phyloP scores from a whole-genome alignment of 2,888 invertebrate genomes.

The Tachina grossa region DNA sequence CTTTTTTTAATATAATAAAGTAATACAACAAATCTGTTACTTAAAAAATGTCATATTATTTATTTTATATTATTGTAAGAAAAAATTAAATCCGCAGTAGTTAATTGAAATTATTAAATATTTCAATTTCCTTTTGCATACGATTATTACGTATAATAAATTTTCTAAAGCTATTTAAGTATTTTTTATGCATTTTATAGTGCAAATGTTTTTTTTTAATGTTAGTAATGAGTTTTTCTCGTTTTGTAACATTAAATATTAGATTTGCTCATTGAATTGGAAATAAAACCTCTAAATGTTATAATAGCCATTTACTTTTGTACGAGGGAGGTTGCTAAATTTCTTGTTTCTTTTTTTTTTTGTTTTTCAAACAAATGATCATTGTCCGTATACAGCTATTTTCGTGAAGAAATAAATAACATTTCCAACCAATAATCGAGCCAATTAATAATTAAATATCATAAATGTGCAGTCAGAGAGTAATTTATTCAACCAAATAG shows the following conservation, averaged over 20 bases:
- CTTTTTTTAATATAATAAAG: conserved; percentile 19
- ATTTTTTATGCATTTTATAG: conserved; percentile 24
- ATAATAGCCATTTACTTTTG: conserved; percentile 45
- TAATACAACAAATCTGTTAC: background rate
- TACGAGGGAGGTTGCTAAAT: background rate
- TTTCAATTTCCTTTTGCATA: conserved; percentile 60
- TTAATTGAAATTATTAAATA: conserved; percentile 56
- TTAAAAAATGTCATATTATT: conserved; percentile 46
- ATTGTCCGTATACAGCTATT: too few relatives aligned
- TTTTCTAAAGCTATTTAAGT: conserved; percentile 36
- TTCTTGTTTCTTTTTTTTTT: background rate
- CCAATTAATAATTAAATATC: too few relatives aligned
- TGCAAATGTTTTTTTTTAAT: background rate
- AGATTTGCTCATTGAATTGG: conserved; percentile 63
- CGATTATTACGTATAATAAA: conserved; percentile 49
- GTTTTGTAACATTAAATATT: conserved; percentile 46
- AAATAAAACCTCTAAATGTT: conserved; percentile 60
- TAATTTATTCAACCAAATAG: too few relatives aligned
- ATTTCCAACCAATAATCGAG: too few relatives aligned
- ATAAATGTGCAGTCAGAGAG: too few relatives aligned
- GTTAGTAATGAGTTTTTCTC: conserved; percentile 14
- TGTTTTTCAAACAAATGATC: background rate
- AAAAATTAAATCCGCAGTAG: background rate
- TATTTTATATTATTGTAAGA: background rate
- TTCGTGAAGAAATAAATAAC: too few relatives aligned